Base-by-base conservation (phyloP, 2,888 invertebrate genomes). In the Neoitamus cyanurus region DNA sequence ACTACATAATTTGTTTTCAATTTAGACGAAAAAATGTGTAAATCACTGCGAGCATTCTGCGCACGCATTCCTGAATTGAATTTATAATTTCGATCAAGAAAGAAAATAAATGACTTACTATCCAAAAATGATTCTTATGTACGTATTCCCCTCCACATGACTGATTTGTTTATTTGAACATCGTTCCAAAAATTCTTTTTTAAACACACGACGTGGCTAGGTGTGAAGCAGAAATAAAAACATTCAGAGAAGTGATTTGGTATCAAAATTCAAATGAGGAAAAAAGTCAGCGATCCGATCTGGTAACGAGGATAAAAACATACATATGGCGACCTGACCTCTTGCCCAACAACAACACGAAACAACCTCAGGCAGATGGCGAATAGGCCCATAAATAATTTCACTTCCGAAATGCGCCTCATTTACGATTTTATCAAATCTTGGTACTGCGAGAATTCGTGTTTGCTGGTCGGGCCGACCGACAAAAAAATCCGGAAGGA, bases 391-490 rank as follows among this genome's bases (percentile, higher is more conserved):
- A 69, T 37, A 82, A 82, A 80, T 68, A 68, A 34, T 68, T 82
- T 82, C 37, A 82, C 69, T 82, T 82, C 82, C 69, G 82, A 82
- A 69, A 69, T 69, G 36, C 69, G 68, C 20, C 69, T 82, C 36
- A 69, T 68, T 82, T 82, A 34, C 82, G 82, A 82, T 82, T 82
- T 82, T 68, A 82, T 82, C 82, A 69, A 82, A 82, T 82, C 36
- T 69, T 34, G 69, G 82, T 69, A 69, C 36, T 37, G 58, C 34
- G 37, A 68, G 69, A 25, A 78, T 78, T 78, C 58, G 28, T 78
- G 28, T 82, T 69, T 69, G 42, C 15, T 68, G 36, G 28, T n/a
- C 28, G 42, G 28, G 20, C 9, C 58, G 58, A 6, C 3, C 20
- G 25, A 58, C 69, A 15, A 69, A 69, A 82, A 69, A 69, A 82